Evolutionary conservation across 2,888 invertebrate genomes (phyloP), one percentile per base, ranked within the genome.

Genomic region (Tanypteryx hageni): DNA sequence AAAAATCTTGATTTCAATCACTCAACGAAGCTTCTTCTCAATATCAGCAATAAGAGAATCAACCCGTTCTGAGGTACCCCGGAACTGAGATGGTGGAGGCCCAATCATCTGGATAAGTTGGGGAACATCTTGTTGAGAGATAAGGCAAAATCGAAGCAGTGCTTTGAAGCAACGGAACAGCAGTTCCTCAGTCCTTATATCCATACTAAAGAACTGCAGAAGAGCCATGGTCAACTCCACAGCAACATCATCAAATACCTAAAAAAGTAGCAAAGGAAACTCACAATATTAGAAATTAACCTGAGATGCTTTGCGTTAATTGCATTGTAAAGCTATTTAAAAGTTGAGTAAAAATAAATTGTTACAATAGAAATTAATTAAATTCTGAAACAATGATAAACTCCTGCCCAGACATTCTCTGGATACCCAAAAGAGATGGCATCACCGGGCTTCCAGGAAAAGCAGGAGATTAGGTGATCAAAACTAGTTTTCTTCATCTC

Each of bases 171-270:
- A 97, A 93, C 98, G 97, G 96, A 96, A 98, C 94, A 98, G 96
- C 94, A 97, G 97, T 94, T 98, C 98, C 95, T 98, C 98, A 61
- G 95, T 95, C 58, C 98, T 98, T 94, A 97, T 97, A 92, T 96
- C 96, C 57, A 94, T 94, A 94, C 97, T 97, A 96, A 98, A 97
- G 95, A 97, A 98, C 96, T 99, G 98, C 93, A 99, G 96, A 94
- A 98, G 96, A 92, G 98, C 98, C 98, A 99, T 98, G 85, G 98
- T 97, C 94, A 99, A 95, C 95, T 99, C 99, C 92, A 98, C 98
- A 93, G 98, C 98, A 92, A 98, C 97, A 95, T 99, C 99, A 95
- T 99, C 99, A 95, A 99, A 99, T 92, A 98, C 98, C 98, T 98
- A 95, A 1, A 93, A 93, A 44, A 44, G 44, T 44, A 44, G 44